Base-by-base conservation (phyloP, 2,888 invertebrate species). In the Pemphredon lugubris region DNA sequence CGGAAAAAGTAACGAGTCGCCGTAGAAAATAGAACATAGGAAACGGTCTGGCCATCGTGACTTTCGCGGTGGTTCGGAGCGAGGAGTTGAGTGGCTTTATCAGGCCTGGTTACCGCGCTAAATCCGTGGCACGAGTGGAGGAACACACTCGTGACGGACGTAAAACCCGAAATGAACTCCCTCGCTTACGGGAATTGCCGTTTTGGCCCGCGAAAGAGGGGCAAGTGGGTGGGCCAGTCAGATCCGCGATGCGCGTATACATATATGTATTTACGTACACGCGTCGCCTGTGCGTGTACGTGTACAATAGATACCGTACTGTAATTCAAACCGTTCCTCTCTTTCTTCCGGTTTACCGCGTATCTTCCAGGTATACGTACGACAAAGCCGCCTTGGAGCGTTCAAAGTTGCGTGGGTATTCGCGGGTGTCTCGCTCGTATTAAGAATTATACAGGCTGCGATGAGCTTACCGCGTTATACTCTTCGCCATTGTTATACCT, bases 91-190 rank as follows among this genome's bases (percentile, higher is more conserved):
- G 75, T 74, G 70, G 75, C 75, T 75, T 74, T 75, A 75, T 75
- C 75, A 74, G 75, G 58, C 42, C 74, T 60, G 63, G 66, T 70
- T 74, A 66, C 73, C 54, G 71, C 67, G 58, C 75, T 76, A 76
- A 76, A 76, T 74, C 75, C 67, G 71, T 71, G 67, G 71, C 65
- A 76, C 68, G 74, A 76, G 74, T 74, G 67, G 71, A 57, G 74
- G 67, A 68, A 72, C 76, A 63, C 44, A 67, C 63, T 71, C 64
- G 68, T 68, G 73, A 75, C 66, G 75, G 58, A 72, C 74, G 74
- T 63, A 76, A 79, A 79, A 74, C 67, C 64, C 71, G 60, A 54
- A 78, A 70, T 71, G 66, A 72, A 76, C 76, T 78, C 69, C 64
- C 65, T 60, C 76, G 69, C 67, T 72, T 74, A 79, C 69, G 72